Base-by-base conservation (phyloP, 2,113 vertebrate species). In the Campylorhamphus procurvoides region DNA sequence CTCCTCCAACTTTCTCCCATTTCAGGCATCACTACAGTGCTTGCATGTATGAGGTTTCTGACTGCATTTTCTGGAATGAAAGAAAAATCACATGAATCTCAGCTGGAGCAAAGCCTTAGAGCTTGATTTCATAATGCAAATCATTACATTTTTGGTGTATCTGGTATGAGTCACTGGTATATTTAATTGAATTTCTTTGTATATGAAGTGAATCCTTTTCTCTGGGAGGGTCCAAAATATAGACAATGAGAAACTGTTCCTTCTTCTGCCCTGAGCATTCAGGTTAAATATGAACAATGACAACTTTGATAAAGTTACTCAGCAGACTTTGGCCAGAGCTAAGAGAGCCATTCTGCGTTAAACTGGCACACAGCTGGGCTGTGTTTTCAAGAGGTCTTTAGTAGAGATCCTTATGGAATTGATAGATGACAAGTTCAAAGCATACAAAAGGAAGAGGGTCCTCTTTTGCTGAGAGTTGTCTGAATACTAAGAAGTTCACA, bases 61-160 rank as follows among this genome's bases (percentile, higher is more conserved):
- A 77, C 31, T 0, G 0, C 10, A 16, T 78, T 81, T 89, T 86
- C 33, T 40, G 49, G 44, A 90, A 77, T 52, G n/a, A 94, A 84
- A 87, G 58, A 59, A 90, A 83, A 86, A 59, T 94, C 55, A 81
- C 17, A 18, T 46, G 75, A 87, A 86, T 60, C 75, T 92, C 60
- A 84, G 35, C 23, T 95, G 83, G 72, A 86, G 23, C 47, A 80
- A 93, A 90, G 75, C 50, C 78, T 60, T 8, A 76, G 62, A 37
- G 25, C 63, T 83, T 85, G 71, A 93, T 90, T 93, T 95, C 67
- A 37, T 74, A 71, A 90, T 29, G 25, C 19, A 89, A 84, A 90
- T 90, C 25, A 31, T 78, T 92, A 60, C 47, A 75, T 42, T 40
- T 68, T 87, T 8, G 14, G n/a, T 87, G 35, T 40, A 68, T 91